Evolutionary conservation across 2,888 invertebrate species (phyloP), one percentile per base, ranked within the genome.

Genomic region (Eristalinus sepulchralis): DNA sequence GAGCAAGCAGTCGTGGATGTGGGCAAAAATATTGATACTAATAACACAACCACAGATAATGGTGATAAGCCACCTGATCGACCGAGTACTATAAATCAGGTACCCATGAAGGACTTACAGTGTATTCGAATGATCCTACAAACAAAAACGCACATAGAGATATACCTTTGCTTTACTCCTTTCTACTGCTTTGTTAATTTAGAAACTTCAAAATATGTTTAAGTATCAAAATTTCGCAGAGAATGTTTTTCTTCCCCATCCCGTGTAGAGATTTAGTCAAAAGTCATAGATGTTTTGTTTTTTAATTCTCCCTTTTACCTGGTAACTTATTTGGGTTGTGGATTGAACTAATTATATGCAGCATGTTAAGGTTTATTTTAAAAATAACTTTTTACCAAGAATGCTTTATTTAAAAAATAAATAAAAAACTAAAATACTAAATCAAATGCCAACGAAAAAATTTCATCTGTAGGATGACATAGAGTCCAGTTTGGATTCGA

Each of bases 401-500:
- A 72, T 60, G 63, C 63, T 63, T 78, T 64, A 13, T 67, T 62
- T 68, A 24, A 47, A 33, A 73, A 73, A 57, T 73, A 53, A 80
- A 80, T 60, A 67, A 22, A 13, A 20, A 70, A 70, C 17, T 27
- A 20, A 17, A 55, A 55, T 31, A 24, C 22, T 36, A 24, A 24
- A 22, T 64, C 22, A 71, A 17, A 31, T 20, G 39, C 66, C 20
- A 66, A 33, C 17, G 31, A 63, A 53, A 53, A 73, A 81, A 81
- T 75, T 70, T 79, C 71, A 34, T 76, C 78, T 83, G 71, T 66
- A 92, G 90, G 91, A 91, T 89, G 92, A 92, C 67, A 80, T 90
- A 83, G 91, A 91, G 85, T 90, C 91, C 47, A 90, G 90, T 88
- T 90, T 91, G 57, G 91, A 91, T 62, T 90, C 90, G 27, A 88